These are phyloP conservation scores for Sclerurus mexicanus DNA, from an alignment of 2,113 vertebrate genomes.

Conservation along the genomic window DNA sequence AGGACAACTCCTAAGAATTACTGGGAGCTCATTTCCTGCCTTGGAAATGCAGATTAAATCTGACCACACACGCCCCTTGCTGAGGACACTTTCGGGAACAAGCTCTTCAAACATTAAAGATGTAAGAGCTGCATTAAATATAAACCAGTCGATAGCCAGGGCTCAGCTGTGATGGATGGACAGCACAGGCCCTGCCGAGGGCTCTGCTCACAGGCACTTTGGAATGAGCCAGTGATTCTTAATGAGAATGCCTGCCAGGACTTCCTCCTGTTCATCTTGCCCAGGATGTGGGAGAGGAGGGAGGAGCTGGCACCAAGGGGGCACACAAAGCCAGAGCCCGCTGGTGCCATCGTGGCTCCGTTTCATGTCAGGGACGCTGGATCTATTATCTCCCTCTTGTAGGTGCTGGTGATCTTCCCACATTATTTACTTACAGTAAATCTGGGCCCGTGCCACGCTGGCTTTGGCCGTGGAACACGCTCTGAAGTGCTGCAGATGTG, in stretches of 20 bases:
- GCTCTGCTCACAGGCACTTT: not conserved
- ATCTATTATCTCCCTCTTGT: not conserved
- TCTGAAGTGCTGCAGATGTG: not conserved
- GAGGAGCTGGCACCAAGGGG: not conserved
- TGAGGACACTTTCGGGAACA: constrained; percentile 48
- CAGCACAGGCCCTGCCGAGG: not conserved
- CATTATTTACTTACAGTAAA: not conserved
- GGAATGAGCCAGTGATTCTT: not conserved
- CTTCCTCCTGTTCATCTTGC: not conserved
- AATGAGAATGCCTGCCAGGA: not conserved
- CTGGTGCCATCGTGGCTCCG: fast-evolving
- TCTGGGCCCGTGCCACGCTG: not conserved
- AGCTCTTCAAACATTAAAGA: constrained; percentile 37
- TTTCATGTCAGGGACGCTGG: not conserved
- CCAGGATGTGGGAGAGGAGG: not conserved
- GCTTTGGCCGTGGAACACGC: not conserved
- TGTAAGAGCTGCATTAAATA: constrained; percentile 35
- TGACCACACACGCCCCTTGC: not conserved
- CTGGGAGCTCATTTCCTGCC: constrained; percentile 20
- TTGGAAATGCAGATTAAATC: constrained; percentile 20
- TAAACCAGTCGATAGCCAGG: not conserved
- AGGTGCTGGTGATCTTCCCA: not conserved
- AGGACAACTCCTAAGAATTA: not conserved
- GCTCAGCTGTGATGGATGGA: not conserved
- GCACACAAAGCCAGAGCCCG: not conserved